Evolutionary conservation across 2,797 vertebrate species (phyloP).

Genomic region (Acanthopagrus latus): DNA sequence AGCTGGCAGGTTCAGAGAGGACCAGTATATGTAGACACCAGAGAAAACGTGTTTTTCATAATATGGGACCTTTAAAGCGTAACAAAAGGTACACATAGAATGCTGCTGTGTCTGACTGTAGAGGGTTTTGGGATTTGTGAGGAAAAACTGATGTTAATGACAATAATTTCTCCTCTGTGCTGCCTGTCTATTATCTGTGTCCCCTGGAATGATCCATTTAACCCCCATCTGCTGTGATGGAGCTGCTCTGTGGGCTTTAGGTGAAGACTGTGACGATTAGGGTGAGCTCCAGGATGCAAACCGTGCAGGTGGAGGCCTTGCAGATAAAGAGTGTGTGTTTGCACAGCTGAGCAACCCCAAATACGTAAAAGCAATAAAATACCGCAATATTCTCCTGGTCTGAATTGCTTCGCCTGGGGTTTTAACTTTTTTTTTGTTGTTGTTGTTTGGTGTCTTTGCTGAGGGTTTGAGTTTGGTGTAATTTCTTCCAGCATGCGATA

Average conservation of each 20-base stretch:
- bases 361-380: slow-evolving; percentile 26
- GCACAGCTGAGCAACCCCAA: slow-evolving; percentile 6
- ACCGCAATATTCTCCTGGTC: not conserved
- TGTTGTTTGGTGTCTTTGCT: not conserved
- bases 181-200: slow-evolving; percentile 37
- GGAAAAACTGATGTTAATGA: slow-evolving; percentile 29
- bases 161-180: slow-evolving; percentile 17
- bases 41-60: too few species aligned
- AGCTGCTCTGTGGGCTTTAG: slow-evolving; percentile 16
- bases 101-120: not conserved
- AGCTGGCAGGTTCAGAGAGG: too few species aligned
- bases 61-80: not conserved
- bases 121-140: slow-evolving; percentile 7
- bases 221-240: slow-evolving; percentile 39
- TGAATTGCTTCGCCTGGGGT: not conserved
- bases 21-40: too few species aligned
- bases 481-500: not conserved
- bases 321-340: slow-evolving; percentile 5
- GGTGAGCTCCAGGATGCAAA: slow-evolving; percentile 23
- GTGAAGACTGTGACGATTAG: slow-evolving; percentile 38
- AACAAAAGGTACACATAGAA: not conserved
- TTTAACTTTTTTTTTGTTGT: not conserved
- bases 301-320: slow-evolving; percentile 12
- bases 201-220: slow-evolving; percentile 42
- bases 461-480: not conserved